A percentile compares a stretch with the other conserved stretches of the same genome.
phyloP scores from a whole-genome alignment of 2,888 invertebrate genomes.

The Noctua janthe region DNA sequence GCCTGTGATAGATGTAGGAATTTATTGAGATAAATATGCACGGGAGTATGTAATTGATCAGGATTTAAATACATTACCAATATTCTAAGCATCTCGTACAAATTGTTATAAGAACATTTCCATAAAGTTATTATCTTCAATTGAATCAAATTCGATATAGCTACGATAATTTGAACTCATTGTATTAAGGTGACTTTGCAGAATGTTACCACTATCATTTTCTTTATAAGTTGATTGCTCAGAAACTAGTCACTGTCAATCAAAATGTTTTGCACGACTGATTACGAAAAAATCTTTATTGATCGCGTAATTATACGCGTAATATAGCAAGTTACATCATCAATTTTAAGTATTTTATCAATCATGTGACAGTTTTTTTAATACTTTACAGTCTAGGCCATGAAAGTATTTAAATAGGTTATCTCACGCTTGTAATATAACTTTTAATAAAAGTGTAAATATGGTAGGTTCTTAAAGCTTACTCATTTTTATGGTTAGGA shows the following conservation, averaged over 20 bases:
- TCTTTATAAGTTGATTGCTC: constrained; percentile 38
- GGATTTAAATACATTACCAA: constrained; percentile 4
- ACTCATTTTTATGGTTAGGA: constrained; percentile 31
- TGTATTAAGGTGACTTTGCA: constrained; percentile 41
- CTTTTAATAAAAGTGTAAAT: constrained; percentile 30
- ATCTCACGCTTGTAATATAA: constrained; percentile 27
- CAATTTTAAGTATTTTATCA: constrained; percentile 30
- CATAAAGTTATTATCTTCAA: constrained; percentile 36
- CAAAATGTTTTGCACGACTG: constrained; percentile 45
- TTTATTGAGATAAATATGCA: constrained; percentile 1
- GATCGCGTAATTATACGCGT: constrained; percentile 32
- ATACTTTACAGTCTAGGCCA: constrained; percentile 12
- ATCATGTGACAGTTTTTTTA: constrained; percentile 41
- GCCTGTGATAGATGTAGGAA: constrained; percentile 10
- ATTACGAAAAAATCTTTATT: constrained; percentile 49
- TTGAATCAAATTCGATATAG: constrained; percentile 20
- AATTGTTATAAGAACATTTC: constrained; percentile 5
- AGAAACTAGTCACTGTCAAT: constrained; percentile 55
- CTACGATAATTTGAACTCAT: constrained; percentile 44
- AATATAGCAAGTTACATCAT: constrained; percentile 31
- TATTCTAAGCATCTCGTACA: constrained; percentile 19
- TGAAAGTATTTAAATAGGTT: constrained; percentile 34
- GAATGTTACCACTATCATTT: constrained; percentile 34
- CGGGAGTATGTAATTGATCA: neutral
- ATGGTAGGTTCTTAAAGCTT: constrained; percentile 6